phyloP scores from a whole-genome alignment of 2,797 vertebrate species.

The Triplophysa yarkandensis region DNA sequence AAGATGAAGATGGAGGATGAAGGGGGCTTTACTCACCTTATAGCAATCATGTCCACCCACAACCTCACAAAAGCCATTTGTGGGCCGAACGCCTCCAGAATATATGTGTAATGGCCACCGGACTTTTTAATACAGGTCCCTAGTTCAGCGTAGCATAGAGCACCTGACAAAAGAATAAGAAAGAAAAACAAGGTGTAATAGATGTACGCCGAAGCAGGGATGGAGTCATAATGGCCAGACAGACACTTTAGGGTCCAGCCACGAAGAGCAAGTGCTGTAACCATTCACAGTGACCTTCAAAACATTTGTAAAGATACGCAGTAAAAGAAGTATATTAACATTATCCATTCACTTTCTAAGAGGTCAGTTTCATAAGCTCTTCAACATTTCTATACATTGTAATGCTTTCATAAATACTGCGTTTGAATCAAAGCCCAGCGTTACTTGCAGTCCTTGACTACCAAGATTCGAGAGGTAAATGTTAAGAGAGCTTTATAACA shows the following conservation, averaged over 20 bases:
- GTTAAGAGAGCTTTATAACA: conserved; percentile 20
- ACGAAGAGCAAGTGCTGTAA: not conserved
- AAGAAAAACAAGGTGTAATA: not conserved
- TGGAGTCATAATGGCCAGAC: conserved; percentile 1
- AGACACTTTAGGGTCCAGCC: not conserved
- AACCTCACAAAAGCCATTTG: conserved; percentile 89
- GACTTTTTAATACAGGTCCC: conserved; percentile 96
- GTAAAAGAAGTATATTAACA: conserved; percentile 16
- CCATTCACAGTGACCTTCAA: not conserved
- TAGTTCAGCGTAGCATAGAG: conserved; percentile 91
- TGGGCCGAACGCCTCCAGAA: conserved; percentile 92
- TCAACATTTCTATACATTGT: conserved; percentile 16
- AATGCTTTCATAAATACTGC: conserved; percentile 11
- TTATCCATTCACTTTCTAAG: conserved; percentile 14
- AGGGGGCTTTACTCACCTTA: conserved; percentile 80
- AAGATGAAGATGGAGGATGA: conserved; percentile 29
- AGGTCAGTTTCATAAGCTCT: conserved; percentile 26
- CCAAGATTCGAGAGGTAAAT: conserved; percentile 24
- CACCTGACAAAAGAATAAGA: conserved; percentile 73
- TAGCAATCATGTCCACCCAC: conserved; percentile 89
- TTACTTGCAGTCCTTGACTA: conserved; percentile 3
- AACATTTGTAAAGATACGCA: conserved; percentile 1
- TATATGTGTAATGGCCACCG: conserved; percentile 94
- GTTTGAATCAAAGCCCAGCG: conserved; percentile 19
- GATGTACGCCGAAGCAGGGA: not conserved